A percentile compares a stretch with the other conserved stretches of the same genome.
phyloP scores from a whole-genome alignment of 1,140 invertebrate genomes.

The Choristoneura fumiferana region DNA sequence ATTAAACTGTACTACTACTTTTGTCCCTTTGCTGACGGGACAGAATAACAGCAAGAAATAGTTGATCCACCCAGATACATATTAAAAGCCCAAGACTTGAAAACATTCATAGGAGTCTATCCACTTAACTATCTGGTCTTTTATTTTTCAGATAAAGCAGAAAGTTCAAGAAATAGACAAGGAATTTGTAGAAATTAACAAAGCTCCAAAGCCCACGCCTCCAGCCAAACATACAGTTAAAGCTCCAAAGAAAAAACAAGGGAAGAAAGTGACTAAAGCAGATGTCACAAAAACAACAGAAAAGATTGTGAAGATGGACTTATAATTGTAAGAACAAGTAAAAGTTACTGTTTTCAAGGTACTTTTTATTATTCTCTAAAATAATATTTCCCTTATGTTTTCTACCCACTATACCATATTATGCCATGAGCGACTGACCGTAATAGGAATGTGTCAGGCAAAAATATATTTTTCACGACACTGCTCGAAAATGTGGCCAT shows the following conservation, averaged over 20 bases:
- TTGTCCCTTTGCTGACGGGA: too few relatives aligned
- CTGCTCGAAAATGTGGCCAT: too few relatives aligned
- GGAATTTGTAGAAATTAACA: slow-evolving; percentile 59
- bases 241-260: slow-evolving; percentile 37
- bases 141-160: slow-evolving; percentile 63
- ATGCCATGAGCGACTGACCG: too few relatives aligned
- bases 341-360: neutral
- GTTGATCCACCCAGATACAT: too few relatives aligned
- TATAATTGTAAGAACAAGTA: slow-evolving; percentile 34
- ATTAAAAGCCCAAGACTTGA: too few relatives aligned
- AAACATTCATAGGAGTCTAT: too few relatives aligned
- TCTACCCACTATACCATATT: too few relatives aligned
- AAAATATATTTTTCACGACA: too few relatives aligned
- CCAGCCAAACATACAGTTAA: slow-evolving; percentile 32
- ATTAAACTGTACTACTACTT: too few relatives aligned
- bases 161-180: slow-evolving; percentile 68
- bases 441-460: too few relatives aligned
- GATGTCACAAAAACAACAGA: slow-evolving; percentile 52
- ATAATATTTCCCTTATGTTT: neutral
- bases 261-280: slow-evolving; percentile 55
- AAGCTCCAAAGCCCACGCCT: slow-evolving; percentile 37
- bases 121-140: too few relatives aligned
- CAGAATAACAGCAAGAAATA: too few relatives aligned
- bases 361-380: neutral
- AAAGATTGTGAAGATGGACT: slow-evolving; percentile 64